These are phyloP conservation scores for Montipora efflorescens DNA, from an alignment of 64 coral and sea anemone genomes.

Conservation along the genomic window DNA sequence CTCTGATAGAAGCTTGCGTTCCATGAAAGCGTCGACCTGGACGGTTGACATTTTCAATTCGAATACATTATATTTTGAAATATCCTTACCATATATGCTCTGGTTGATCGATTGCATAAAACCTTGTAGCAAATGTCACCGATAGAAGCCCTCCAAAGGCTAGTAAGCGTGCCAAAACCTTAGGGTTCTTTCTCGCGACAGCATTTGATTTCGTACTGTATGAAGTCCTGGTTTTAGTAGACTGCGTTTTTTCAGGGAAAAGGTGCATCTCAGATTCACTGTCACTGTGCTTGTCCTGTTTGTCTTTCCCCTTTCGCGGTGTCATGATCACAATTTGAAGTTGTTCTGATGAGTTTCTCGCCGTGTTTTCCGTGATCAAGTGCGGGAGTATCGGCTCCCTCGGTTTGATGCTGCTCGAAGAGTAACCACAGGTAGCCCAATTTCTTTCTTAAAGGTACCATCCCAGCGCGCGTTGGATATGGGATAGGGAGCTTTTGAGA, in stretches of 20 bases:
- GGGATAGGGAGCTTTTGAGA: too few species aligned
- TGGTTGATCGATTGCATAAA: conserved; percentile 66
- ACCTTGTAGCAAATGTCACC: conserved; percentile 60
- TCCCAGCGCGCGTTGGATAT: too few species aligned
- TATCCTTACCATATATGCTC: conserved; percentile 80
- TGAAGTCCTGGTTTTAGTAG: neutral
- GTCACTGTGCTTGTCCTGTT: conserved; percentile 36
- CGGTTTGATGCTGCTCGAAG: rapidly evolving
- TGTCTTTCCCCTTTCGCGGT: conserved; percentile 17
- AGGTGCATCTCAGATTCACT: conserved; percentile 18
- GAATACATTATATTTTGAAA: neutral
- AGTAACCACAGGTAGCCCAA: too few species aligned
- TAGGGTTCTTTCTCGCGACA: neutral
- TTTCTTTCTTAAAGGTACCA: too few species aligned
- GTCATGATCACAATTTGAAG: conserved; percentile 14
- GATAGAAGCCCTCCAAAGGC: conserved; percentile 58
- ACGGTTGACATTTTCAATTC: neutral
- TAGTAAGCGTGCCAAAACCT: conserved; percentile 36
- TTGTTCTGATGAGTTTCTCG: neutral
- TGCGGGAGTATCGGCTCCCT: neutral
- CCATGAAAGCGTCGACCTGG: too few species aligned
- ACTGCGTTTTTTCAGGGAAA: neutral
- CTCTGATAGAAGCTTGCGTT: too few species aligned
- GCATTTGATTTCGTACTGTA: neutral
- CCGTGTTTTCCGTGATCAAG: neutral